A percentile compares a stretch with the other conserved stretches of the same genome.
Conservation (phyloP, 2,113 vertebrate genomes). For the Ptychochromis oligacanthus region DNA sequence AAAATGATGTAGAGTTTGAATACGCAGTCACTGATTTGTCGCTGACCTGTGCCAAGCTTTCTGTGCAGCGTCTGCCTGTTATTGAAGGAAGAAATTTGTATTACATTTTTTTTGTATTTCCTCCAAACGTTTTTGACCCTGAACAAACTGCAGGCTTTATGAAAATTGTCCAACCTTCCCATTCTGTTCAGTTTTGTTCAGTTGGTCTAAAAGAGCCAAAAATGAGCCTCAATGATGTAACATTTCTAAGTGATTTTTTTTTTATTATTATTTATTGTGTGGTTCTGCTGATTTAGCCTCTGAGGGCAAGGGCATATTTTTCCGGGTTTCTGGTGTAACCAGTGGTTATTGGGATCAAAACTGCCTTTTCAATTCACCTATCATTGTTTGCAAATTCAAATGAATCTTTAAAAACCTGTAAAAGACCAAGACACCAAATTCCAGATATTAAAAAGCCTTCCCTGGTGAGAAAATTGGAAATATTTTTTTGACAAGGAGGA, state of each 20-base stretch:
- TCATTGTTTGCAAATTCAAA: background rate
- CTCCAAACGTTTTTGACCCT: slow-evolving; percentile 1
- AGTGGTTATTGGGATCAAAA: background rate
- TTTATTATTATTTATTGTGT: no score
- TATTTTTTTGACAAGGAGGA: background rate
- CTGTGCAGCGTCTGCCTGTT: background rate
- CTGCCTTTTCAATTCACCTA: background rate
- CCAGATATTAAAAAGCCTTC: background rate
- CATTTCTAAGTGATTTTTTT: no score
- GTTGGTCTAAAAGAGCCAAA: background rate
- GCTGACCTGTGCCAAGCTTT: slow-evolving; percentile 7
- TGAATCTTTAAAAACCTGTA: background rate
- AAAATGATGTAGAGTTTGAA: slow-evolving; percentile 41
- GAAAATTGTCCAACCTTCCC: background rate
- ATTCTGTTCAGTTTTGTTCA: background rate
- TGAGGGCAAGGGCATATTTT: background rate
- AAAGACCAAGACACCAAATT: background rate
- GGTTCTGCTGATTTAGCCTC: background rate
- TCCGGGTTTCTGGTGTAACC: background rate
- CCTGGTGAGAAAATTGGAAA: background rate
- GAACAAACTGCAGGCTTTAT: background rate
- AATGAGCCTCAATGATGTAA: background rate
- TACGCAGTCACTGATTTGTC: background rate
- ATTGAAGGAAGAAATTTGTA: background rate
- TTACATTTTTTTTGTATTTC: background rate